Base-by-base conservation (phyloP, 2,113 vertebrate genomes). In the Marmota flaviventris region DNA sequence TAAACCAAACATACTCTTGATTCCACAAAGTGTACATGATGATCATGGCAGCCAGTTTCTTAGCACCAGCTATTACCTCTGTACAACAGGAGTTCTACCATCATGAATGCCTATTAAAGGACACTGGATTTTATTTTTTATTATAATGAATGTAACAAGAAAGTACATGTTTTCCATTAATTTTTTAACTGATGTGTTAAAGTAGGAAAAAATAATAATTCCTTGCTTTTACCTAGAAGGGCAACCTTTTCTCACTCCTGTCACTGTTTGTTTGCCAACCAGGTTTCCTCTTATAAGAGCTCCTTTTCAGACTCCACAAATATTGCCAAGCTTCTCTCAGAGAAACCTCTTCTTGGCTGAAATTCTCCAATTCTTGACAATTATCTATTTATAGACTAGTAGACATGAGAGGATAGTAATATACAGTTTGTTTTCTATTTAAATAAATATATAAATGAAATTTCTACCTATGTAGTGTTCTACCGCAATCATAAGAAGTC, bases 1-100 rank as follows among this genome's bases (percentile, higher is more conserved):
- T 89, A 93, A 85, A 90, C 48, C 92, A 93, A 89, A 90, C 56
- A 81, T 29, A 75, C 39, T 67, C 32, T 58, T 92, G 70, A 95
- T 70, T 93, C 72, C 29, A 94, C 69, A 83, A 91, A n/a, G 63
- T 70, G 53, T 53, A 84, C 91, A 51, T 45, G 79, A 58, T 45
- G 79, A 58, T 45, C 85, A 53, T 67, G 81, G 51, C 53, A 95
- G 77, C 69, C 85, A 8, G 27, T 34, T 22, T 56, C 72, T 92
- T n/a, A 84, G 67, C 22, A 75, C 27, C 58, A 78, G 75, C 79
- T 88, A 42, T 58, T 65, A 22, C 48, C 39, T 79, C 85, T 79
- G 39, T 53, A n/a, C 37, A 8, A 75, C n/a, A 92, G 61, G 76
- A 93, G n/a, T 10, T 25, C 39, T 20, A 27, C n/a, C 5, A 22